Base-by-base conservation (phyloP, 2,888 invertebrate species). In the Cerastis leucographa region DNA sequence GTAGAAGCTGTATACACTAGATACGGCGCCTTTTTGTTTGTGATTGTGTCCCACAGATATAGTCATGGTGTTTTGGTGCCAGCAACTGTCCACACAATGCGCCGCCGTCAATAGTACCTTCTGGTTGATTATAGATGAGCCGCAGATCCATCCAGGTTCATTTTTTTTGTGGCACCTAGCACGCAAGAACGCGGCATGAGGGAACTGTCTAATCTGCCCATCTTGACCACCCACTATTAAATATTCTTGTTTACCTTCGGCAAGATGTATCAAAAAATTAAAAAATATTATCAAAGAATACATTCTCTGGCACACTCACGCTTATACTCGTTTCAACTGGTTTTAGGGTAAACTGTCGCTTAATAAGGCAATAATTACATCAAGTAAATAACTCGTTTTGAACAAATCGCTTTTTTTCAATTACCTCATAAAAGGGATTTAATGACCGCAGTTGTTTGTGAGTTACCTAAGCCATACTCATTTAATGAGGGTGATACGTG, bases 101-200 rank as follows among this genome's bases (percentile, higher is more conserved):
- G 81, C 88, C 3, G 87, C 87, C 1, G 85, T 84, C 17, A 88
- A 19, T 2, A 46, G 5, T 25, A 89, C 61, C 42, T 19, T 51
- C 46, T 89, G 84, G 29, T 86, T 89, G 1, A 90, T 12, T 2
- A 90, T 80, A 8, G 90, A 90, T 0, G 83, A 66, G 8, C 83
- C 79, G 77, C 87, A 85, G 12, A n/a, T 19, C 44, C 49, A 76
- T 25, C 44, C 68, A 44, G 8, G 4, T n/a, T n/a, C 4, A 64
- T n/a, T 5, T 7, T 67, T 1, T 3, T 29, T 14, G 25, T 5
- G n/a, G 19, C 59, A 46, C 5, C 6, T 68, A 25, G 40, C 35
- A 11, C 0, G 3, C 9, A 74, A 59, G 8, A 29, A 56, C 12
- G 44, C 73, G 1, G 56, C n/a, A 46, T 73, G 73, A 35, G 73